Evolutionary conservation across 2,797 vertebrate genomes (phyloP).

Genomic region (Peromyscus melanophrys): DNA sequence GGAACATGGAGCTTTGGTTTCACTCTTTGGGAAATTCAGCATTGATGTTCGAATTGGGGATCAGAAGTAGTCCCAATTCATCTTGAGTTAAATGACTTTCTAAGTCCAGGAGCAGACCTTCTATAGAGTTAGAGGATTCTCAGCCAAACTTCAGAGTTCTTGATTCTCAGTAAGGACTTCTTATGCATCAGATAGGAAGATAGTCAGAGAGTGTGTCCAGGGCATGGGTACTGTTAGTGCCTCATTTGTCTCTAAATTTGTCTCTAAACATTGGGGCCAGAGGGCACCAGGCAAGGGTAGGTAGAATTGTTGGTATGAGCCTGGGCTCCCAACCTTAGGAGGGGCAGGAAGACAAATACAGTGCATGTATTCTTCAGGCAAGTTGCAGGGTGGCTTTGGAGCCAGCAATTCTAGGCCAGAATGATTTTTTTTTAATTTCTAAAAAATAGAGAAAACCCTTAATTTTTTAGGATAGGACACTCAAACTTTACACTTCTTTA

Average conservation of each 20-base stretch:
- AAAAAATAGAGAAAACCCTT: background rate
- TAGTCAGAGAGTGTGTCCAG: background rate
- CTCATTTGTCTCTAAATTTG: background rate
- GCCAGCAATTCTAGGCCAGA: background rate
- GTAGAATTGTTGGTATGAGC: background rate
- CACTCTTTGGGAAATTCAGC: background rate
- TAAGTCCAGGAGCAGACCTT: background rate
- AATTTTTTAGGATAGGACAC: background rate
- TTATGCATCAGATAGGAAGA: background rate
- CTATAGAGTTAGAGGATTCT: background rate
- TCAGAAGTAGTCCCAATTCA: background rate
- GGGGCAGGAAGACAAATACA: background rate
- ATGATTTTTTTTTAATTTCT: background rate
- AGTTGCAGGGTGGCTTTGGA: background rate
- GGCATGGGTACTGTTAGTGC: background rate
- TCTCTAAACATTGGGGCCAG: background rate
- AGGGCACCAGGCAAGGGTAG: background rate
- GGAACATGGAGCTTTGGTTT: background rate
- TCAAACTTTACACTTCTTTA: background rate
- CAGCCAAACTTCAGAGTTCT: background rate
- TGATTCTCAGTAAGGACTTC: background rate
- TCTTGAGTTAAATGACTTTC: background rate
- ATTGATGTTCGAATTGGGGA: background rate
- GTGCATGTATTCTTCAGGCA: background rate
- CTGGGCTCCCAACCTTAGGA: background rate